Conservation (phyloP, 2,113 vertebrate species). For the Regulus satrapa region DNA sequence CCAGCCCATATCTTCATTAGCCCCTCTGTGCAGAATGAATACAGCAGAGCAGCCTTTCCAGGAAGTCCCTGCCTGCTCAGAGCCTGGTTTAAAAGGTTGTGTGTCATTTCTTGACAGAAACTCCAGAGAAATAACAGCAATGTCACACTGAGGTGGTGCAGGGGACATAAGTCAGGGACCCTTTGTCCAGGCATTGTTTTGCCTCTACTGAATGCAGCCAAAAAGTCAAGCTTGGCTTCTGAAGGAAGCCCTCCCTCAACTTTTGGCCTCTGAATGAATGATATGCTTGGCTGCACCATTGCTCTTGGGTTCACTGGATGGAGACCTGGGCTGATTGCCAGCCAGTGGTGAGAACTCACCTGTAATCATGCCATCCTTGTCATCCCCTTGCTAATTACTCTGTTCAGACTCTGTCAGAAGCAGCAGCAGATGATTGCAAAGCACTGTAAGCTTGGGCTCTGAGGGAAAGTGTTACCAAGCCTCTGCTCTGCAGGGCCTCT, state of each 20-base stretch:
- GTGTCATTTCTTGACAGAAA: background rate
- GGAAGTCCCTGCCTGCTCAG: background rate
- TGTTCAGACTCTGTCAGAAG: background rate
- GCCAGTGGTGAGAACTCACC: background rate
- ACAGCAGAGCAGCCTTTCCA: background rate
- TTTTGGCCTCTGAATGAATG: rapidly evolving
- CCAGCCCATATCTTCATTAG: background rate
- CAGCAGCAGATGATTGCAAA: background rate
- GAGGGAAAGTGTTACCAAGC: rapidly evolving
- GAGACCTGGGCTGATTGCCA: background rate
- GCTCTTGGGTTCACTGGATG: rapidly evolving
- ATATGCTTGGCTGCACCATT: rapidly evolving
- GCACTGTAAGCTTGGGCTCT: rapidly evolving
- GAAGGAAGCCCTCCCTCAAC: background rate
- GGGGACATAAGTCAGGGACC: background rate
- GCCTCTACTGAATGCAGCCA: background rate
- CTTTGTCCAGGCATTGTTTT: background rate
- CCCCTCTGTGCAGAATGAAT: background rate
- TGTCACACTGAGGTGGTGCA: background rate
- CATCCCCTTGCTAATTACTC: background rate
- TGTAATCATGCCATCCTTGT: background rate
- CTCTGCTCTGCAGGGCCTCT: background rate
- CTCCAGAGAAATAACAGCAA: background rate
- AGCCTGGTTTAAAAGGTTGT: background rate
- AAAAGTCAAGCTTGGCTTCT: background rate